Evolutionary conservation across 2,888 invertebrate species (phyloP), one percentile per base, ranked within the genome.

Genomic region (Stenolophus ochropezus): DNA sequence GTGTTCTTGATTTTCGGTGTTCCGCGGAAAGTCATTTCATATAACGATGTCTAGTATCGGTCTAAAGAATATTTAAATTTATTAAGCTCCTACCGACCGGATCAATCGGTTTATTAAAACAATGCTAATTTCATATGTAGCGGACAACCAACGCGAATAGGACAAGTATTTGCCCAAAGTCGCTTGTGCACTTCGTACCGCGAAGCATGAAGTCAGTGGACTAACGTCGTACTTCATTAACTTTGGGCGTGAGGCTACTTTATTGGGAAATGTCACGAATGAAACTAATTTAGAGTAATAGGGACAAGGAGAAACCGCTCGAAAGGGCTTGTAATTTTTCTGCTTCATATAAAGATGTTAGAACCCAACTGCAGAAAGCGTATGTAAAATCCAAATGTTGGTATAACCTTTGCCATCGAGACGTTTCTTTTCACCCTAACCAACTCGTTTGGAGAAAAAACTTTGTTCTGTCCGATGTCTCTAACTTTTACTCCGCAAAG

Each of bases 1-100:
- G 5, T 25, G 1, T 65, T 73, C 18, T 47, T 73, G n/a, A 42
- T 73, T 3, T 73, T 42, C 20, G 73, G 47, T 4, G 73, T 73
- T 23, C 47, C 47, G 14, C 42, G 49, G 79, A 75, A 53, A 2
- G 21, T 47, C 0, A 47, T 73, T 11, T 73, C 47, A 47, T 33
- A 73, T 42, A 73, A 73, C n/a, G 73, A 16, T 1, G 4, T 49
- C 1, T 47, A 73, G n/a, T 73, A 20, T 47, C n/a, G 20, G 6
- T 47, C 47, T 5, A 14, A 21, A n/a, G 42, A 73, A 47, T 73
- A 47, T 42, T 6, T 11, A 11, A 16, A 42, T 6, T 20, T 47
- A 0, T 14, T 73, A 11, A n/a, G 16, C 8, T 47, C 47, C n/a
- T 73, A 42, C 21, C 3, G 18, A 6, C 18, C 73, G n/a, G 2